Evolutionary conservation across 2,797 vertebrate species (phyloP).

Genomic region (Furcifer pardalis): DNA sequence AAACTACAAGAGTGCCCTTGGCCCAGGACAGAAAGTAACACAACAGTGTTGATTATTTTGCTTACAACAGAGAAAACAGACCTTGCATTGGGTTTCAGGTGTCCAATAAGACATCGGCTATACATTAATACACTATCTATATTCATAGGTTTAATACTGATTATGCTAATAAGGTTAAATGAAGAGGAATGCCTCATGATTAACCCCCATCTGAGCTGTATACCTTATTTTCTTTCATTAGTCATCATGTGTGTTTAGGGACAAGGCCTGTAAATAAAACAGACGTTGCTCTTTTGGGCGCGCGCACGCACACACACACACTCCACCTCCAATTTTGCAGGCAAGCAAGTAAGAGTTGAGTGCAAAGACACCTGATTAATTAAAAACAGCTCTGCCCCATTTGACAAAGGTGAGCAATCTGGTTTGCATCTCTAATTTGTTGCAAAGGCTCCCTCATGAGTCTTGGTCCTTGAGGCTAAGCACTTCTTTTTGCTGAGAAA

Average conservation of each 20-base stretch:
- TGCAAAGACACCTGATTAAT: background rate
- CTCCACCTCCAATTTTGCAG: background rate
- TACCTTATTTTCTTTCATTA: background rate
- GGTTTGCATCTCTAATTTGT: constrained; percentile 55
- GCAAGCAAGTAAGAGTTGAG: background rate
- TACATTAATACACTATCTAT: too few relatives aligned
- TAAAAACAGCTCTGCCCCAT: background rate
- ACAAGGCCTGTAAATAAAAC: background rate
- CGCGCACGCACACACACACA: too few relatives aligned
- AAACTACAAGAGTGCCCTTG: too few relatives aligned
- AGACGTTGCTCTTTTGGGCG: background rate
- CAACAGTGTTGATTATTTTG: too few relatives aligned
- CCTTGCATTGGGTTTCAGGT: too few relatives aligned
- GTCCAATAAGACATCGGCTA: too few relatives aligned
- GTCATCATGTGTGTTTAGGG: background rate
- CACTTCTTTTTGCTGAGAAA: background rate
- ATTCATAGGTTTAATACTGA: too few relatives aligned
- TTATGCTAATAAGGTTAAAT: too few relatives aligned
- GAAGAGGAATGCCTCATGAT: too few relatives aligned
- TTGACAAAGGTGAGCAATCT: background rate
- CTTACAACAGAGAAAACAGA: too few relatives aligned
- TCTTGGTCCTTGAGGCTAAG: constrained; percentile 7
- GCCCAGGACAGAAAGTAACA: too few relatives aligned
- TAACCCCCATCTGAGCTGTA: too few relatives aligned
- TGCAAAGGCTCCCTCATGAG: constrained; percentile 36